Base-by-base conservation (phyloP, 2,113 vertebrate species). In the Rhinolophus ferrumequinum region DNA sequence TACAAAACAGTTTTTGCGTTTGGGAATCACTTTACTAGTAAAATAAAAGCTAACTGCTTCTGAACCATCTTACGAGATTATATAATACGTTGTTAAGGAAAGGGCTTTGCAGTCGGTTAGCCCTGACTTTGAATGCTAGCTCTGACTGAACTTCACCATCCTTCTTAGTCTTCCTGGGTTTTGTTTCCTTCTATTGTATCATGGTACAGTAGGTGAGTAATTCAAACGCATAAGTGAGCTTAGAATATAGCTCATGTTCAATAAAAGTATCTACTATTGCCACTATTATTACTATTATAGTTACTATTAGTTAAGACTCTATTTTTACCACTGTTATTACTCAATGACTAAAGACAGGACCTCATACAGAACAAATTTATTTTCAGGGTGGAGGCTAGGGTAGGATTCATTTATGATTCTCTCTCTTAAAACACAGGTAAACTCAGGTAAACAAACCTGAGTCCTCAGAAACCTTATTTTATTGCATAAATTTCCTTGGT, bases 371-470 rank as follows among this genome's bases (percentile, higher is more conserved):
- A 85, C 62, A 96, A 89, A 97, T 33, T 75, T 62, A 97, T 76
- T 89, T 41, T 94, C 73, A 72, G 86, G 47, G 79, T 54, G 33
- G 1, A 38, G 54, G 41, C 8, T 83, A 8, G 5, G 19, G 72
- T 26, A 94, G 92, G 69, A 33, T 69, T 97, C 41, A 81, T 52
- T 92, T 96, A 94, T 60, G 26, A 60, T 91, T 90, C n/a, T 10
- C 3, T 6, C 2, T 60, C 60, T 95, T 97, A 96, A 97, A 92
- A 24, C 6, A 80, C 38, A 64, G 85, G 94, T 92, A 97, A 92
- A 24, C 6, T 76, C 38, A 64, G 85, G 94, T 92, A 97, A 93
- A 73, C 92, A 84, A 97, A 96, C 38, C 83, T 85, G 47, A 88
- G 84, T 76, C 73, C 64, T 83, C 73, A 56, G 69, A 33, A 96